These are phyloP conservation scores for Ivindomyrus marchei DNA, from an alignment of 2,113 vertebrate genomes.

Conservation along the genomic window DNA sequence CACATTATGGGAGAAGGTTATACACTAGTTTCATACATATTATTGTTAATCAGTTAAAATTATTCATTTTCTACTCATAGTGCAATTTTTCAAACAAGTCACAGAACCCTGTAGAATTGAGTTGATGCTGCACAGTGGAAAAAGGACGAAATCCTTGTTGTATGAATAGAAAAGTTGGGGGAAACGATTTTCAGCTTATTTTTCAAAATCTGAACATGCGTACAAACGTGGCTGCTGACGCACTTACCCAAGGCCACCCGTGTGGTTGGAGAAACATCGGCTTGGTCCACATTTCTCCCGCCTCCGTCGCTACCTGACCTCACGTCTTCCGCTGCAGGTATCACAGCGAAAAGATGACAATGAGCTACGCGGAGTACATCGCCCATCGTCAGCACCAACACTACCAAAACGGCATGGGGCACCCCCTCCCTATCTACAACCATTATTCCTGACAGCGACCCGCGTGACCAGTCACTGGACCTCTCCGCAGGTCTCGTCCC, in stretches of 20 bases:
- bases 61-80: not conserved
- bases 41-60: not conserved
- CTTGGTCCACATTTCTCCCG: not conserved
- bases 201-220: not conserved
- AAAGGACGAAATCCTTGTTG: not conserved
- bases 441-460: constrained; percentile 99
- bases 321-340: constrained; percentile 64
- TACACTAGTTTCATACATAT: not conserved
- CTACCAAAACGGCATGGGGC: constrained; percentile 98
- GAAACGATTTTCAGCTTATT: not conserved
- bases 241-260: not conserved
- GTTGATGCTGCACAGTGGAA: not conserved
- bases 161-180: not conserved
- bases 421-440: constrained; percentile 97
- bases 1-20: not conserved
- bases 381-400: constrained; percentile 97
- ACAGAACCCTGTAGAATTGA: not conserved
- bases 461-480: constrained; percentile 97
- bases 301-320: not conserved
- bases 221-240: not conserved
- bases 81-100: not conserved
- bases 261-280: not conserved
- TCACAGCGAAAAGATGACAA: constrained; percentile 99
- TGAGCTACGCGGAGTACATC: constrained; percentile 98
- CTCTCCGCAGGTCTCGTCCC: constrained; percentile 98